Percentiles rank a stretch among this genome's conserved stretches.
Conservation (phyloP, 1,140 invertebrate genomes). For the Anoplophora glabripennis region DNA sequence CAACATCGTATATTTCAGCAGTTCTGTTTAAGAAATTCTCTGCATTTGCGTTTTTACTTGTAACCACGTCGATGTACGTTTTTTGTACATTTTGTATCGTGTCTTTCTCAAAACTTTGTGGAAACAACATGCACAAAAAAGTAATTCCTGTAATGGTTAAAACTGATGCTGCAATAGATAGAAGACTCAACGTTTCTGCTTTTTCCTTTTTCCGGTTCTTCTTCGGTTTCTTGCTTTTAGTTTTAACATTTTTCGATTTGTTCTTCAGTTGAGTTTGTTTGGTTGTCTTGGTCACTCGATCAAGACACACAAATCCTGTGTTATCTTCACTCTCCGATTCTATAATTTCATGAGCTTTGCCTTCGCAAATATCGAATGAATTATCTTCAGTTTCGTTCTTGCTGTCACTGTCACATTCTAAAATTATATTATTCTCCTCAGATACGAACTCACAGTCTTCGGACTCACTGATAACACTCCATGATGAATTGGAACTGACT, state of each 20-base stretch:
- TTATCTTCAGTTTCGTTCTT: not conserved
- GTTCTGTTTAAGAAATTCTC: not conserved
- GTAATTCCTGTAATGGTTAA: conserved; percentile 21
- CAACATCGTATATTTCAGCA: not conserved
- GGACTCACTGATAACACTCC: conserved; percentile 19
- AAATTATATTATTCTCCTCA: conserved; percentile 2
- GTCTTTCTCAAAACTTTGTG: conserved; percentile 5
- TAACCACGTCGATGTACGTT: not conserved
- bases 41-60: not conserved
- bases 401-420: not conserved
- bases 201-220: conserved; percentile 1
- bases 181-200: conserved; percentile 9
- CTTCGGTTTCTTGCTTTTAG: not conserved
- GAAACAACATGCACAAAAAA: conserved; percentile 6
- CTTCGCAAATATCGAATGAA: not conserved
- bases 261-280: not conserved
- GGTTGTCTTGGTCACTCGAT: not conserved
- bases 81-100: conserved; percentile 11
- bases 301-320: not conserved
- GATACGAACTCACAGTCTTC: conserved; percentile 13
- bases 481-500: conserved; percentile 24
- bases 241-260: not conserved
- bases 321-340: conserved; percentile 6
- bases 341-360: not conserved
- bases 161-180: conserved; percentile 19